Conservation (phyloP, 2,113 vertebrate genomes). For the Panthera leo region DNA sequence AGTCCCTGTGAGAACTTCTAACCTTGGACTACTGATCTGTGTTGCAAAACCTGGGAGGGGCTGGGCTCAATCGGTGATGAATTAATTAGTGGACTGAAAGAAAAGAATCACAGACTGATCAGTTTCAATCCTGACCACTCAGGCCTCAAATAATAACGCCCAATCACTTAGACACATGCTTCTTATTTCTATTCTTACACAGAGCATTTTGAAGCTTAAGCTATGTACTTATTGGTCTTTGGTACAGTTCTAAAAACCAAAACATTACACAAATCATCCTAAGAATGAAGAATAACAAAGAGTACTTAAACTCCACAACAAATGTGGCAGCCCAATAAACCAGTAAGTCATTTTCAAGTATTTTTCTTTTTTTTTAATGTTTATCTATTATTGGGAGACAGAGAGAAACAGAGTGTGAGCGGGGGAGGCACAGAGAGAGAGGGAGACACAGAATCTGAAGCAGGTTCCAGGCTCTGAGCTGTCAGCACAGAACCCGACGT, state of each 20-base stretch:
- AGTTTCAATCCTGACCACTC: neutral
- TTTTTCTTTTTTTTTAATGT: neutral
- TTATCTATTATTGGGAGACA: too few relatives aligned
- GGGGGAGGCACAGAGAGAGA: too few relatives aligned
- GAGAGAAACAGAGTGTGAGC: too few relatives aligned
- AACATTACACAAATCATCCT: neutral
- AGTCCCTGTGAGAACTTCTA: neutral
- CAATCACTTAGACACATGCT: neutral
- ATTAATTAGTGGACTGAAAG: neutral
- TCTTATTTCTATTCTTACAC: neutral
- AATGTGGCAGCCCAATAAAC: conserved; percentile 19
- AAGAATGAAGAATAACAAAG: conserved; percentile 4
- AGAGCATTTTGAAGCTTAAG: neutral
- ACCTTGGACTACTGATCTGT: neutral
- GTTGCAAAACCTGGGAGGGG: neutral
- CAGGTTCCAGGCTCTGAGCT: too few relatives aligned
- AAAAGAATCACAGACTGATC: neutral
- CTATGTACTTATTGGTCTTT: neutral
- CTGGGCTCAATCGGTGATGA: neutral
- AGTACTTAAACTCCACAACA: conserved; percentile 10
- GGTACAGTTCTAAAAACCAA: neutral
- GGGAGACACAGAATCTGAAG: too few relatives aligned
- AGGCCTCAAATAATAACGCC: neutral
- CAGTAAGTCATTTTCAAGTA: conserved; percentile 44
- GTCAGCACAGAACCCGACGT: too few relatives aligned